Evolutionary conservation across 2,797 vertebrate species (phyloP), one percentile per base, ranked within the genome.

Genomic region (Tenualosa ilisha): DNA sequence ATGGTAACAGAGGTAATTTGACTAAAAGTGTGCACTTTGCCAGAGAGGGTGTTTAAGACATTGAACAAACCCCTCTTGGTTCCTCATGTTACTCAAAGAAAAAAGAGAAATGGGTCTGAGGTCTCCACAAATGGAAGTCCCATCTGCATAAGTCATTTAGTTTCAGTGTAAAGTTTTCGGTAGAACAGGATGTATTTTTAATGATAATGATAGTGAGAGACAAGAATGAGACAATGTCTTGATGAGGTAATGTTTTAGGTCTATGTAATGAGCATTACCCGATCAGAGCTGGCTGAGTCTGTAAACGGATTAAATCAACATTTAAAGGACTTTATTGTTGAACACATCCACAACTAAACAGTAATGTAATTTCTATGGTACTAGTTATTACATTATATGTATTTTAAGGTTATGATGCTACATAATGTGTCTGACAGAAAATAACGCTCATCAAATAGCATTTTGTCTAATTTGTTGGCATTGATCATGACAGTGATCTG

Each of bases 91-190:
- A 84, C 68, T 56, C 72, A 86, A 12, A 51, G 43, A 17, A 11
- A 50, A 85, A 31, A 46, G 84, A 61, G 85, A 81, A 85, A 83
- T 83, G 84, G 5, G 81, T 56, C 81, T 22, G n/a, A 82, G 72
- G 6, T 88, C 84, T 61, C 82, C 56, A 83, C 37, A 51, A 75
- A 61, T 81, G 83, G 49, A 46, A 83, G 49, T 59, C 12, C 17
- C 26, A n/a, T 53, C 87, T 88, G 87, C 17, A 72, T 83, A 88
- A 86, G 22, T 43, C 59, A 86, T 85, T 63, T 17, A 81, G 81
- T 26, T 24, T 81, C 17, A 26, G 37, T 6, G 81, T 81, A 63
- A 81, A 51, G 81, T 20, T 79, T 86, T 53, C 54, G 53, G 49
- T 65, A 72, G 43, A n/a, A 56, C 81, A 85, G 49, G 56, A 59